Percentiles rank a stretch among this genome's conserved stretches.
Evolutionary conservation across 2,888 invertebrate genomes (phyloP).

Genomic region (Xanthia icteritia): DNA sequence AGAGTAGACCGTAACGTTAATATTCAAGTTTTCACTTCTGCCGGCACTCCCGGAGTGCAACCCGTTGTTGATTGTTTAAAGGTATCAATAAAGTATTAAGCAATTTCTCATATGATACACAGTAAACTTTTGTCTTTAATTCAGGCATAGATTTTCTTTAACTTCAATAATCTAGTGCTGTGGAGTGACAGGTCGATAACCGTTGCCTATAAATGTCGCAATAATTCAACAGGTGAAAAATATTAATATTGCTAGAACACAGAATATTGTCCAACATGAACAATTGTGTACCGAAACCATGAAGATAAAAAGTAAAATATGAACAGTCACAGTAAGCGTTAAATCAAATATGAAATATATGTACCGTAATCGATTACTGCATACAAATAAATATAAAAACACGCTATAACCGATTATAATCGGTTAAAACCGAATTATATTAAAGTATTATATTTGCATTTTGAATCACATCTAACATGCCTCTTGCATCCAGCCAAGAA

Average conservation of each 20-base stretch:
- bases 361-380: constrained; percentile 56
- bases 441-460: constrained; percentile 57
- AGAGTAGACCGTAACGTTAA: too few relatives aligned
- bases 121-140: not conserved
- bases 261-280: constrained; percentile 30
- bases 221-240: not conserved
- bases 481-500: constrained; percentile 64
- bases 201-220: not conserved
- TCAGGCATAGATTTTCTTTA: not conserved
- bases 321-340: constrained; percentile 19
- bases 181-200: not conserved
- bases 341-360: constrained; percentile 47
- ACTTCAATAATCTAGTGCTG: not conserved
- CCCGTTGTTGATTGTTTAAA: too few relatives aligned
- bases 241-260: not conserved
- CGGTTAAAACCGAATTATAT: constrained; percentile 57
- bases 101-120: not conserved
- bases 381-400: constrained; percentile 53
- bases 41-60: too few relatives aligned
- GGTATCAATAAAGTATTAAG: not conserved
- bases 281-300: constrained; percentile 30
- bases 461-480: constrained; percentile 65
- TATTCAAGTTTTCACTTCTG: too few relatives aligned
- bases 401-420: constrained; percentile 52
- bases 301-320: constrained; percentile 25